Evolutionary conservation across 2,797 vertebrate species (phyloP), one percentile per base, ranked within the genome.

Genomic region (Sardinella longiceps): DNA sequence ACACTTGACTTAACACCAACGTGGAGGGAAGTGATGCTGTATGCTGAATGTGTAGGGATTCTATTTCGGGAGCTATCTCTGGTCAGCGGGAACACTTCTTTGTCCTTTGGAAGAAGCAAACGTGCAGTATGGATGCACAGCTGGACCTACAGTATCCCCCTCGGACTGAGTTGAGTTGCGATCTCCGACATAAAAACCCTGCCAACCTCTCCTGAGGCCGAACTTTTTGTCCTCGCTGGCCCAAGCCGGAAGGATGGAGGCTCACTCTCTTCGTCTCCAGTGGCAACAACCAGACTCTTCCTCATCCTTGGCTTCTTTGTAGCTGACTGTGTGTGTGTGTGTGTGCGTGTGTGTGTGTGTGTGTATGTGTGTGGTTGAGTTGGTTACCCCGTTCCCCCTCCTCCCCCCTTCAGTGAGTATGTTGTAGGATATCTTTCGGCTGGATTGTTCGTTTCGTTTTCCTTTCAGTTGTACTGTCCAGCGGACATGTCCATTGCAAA

Each of bases 401-500:
- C n/a, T n/a, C n/a, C 14, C 33, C 12, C 30, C 15, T 20, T 43
- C 70, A 77, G 70, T 43, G 70, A 43, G 37, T 77, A 33, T 15
- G 70, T 77, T 5, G 37, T 77, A 77, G 70, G 37, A 77, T 43
- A 39, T 77, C 18, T 43, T 77, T 77, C 37, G 5, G 70, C 70
- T 77, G 70, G 15, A 43, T 77, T 20, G 33, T 77, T 43, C 9
- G 20, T 77, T 77, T 77, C 3, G 37, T 77, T 77, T 77, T 28
- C 33, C 33, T 5, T 23, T 77, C 37, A 39, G 70, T 77, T 77
- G 70, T 77, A 43, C 70, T 43, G n/a, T 58, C 1, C 20, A 84
- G 82, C 84, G 66, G 82, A 82, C 60, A 80, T 70, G 84, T 84
- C 83, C 37, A 77, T 77, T 77, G 70, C 43, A 20, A 82, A 83